Conservation (phyloP, 2,888 invertebrate genomes). For the Netelia virgata region DNA sequence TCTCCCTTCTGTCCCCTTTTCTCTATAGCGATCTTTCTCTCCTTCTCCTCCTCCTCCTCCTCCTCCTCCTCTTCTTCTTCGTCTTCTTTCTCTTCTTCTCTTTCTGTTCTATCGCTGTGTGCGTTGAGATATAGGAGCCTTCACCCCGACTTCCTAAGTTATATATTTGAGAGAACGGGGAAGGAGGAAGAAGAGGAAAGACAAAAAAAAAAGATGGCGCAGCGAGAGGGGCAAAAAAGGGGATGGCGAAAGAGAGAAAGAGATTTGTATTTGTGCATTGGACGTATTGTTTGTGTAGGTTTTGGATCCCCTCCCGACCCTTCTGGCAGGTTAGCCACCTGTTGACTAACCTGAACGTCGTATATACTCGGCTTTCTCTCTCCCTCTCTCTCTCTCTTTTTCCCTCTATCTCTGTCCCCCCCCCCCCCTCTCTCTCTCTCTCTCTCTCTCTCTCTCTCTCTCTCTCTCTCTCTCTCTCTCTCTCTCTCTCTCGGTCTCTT, state of each 20-base stretch:
- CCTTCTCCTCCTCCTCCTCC: conserved; percentile 5
- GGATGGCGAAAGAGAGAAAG: conserved; percentile 57
- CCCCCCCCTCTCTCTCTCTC: conserved; percentile 49
- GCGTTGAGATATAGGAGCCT: conserved; percentile 81
- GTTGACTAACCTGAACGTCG: conserved; percentile 83
- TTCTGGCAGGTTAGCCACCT: conserved; percentile 84
- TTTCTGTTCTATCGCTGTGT: conserved; percentile 72
- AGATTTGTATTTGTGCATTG: conserved; percentile 84
- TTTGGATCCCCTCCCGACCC: conserved; percentile 74
- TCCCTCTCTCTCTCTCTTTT: conserved; percentile 38
- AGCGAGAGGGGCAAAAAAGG: neutral
- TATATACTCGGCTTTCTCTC: conserved; percentile 16
- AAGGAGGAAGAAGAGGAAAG: conserved; percentile 47
- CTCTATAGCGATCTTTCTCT: neutral
- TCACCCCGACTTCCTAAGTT: conserved; percentile 74
- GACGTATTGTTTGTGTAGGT: conserved; percentile 84
- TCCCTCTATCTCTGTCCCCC: conserved; percentile 46
- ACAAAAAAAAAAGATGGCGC: conserved; percentile 55
- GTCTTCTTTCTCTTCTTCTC: neutral
- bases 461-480: conserved; percentile 43
- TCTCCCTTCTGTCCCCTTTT: conserved; percentile 7
- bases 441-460: conserved; percentile 52
- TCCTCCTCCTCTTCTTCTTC: neutral
- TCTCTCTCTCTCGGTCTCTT: conserved; percentile 45
- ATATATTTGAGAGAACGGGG: conserved; percentile 53